Percentiles rank a stretch among this genome's conserved stretches.
phyloP scores from a whole-genome alignment of 2,888 invertebrate genomes.

The Mythimna pallens region DNA sequence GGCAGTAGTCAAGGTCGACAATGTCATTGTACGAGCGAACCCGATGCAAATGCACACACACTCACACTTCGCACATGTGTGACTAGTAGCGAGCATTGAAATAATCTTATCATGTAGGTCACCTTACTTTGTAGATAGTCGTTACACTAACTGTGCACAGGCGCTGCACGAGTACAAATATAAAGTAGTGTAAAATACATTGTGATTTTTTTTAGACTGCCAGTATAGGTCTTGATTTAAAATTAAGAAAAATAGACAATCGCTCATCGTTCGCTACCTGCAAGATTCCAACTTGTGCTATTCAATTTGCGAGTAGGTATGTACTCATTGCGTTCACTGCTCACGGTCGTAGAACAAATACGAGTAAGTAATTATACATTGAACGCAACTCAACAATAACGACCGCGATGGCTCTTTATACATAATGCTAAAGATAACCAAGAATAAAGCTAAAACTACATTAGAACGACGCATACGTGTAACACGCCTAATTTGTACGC shows the following conservation, averaged over 20 bases:
- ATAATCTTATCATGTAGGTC: slow-evolving; percentile 91
- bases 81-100: slow-evolving; percentile 81
- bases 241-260: slow-evolving; percentile 6
- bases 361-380: slow-evolving; percentile 56
- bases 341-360: slow-evolving; percentile 64
- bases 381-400: slow-evolving; percentile 62
- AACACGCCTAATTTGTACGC: no score
- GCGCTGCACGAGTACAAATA: slow-evolving; percentile 30
- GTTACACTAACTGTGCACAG: slow-evolving; percentile 70
- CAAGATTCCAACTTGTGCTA: slow-evolving; percentile 28
- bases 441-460: slow-evolving; percentile 24
- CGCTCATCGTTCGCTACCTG: not conserved
- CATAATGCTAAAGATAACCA: slow-evolving; percentile 46
- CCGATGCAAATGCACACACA: slow-evolving; percentile 82
- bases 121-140: slow-evolving; percentile 89
- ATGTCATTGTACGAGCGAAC: slow-evolving; percentile 89
- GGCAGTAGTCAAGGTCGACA: slow-evolving; percentile 89
- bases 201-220: slow-evolving; percentile 5
- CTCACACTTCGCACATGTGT: slow-evolving; percentile 65
- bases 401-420: slow-evolving; percentile 60
- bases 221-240: slow-evolving; percentile 6
- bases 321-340: slow-evolving; percentile 26
- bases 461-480: no score
- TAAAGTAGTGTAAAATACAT: slow-evolving; percentile 2
- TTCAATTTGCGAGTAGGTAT: slow-evolving; percentile 39